Percentiles rank a stretch among this genome's conserved stretches.
phyloP scores from a whole-genome alignment of 1,140 invertebrate species.

The Cydia amplana region DNA sequence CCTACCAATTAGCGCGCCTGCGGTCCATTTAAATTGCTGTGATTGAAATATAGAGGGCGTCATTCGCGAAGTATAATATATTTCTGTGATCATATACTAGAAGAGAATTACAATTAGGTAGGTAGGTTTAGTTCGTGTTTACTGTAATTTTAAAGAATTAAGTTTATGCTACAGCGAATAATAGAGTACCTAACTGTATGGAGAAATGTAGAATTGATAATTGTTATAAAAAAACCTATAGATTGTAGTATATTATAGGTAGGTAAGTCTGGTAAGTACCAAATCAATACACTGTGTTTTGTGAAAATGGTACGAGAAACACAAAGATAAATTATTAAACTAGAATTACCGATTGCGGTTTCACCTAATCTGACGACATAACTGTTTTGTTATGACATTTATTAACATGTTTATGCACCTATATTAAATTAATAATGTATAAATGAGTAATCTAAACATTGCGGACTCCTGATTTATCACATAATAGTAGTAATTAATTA shows the following conservation, averaged over 20 bases:
- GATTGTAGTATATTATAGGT: too few relatives aligned
- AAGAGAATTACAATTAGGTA: neutral
- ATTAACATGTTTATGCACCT: neutral
- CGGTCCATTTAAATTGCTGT: neutral
- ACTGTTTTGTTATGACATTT: neutral
- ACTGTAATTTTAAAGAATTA: neutral
- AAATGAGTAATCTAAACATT: neutral
- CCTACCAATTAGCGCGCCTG: constrained; percentile 5
- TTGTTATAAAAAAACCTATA: too few relatives aligned
- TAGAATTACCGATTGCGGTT: neutral
- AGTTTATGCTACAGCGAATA: neutral
- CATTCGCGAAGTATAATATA: neutral
- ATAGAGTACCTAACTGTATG: neutral
- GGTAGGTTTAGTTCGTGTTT: neutral
- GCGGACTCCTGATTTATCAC: neutral
- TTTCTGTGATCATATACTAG: neutral
- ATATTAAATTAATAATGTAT: neutral
- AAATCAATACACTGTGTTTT: too few relatives aligned
- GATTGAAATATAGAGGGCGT: neutral
- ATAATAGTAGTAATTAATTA: neutral
- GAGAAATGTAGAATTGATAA: neutral
- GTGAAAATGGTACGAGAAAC: too few relatives aligned
- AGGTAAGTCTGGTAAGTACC: too few relatives aligned
- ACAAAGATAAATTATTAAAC: too few relatives aligned
- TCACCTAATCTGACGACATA: neutral